A percentile compares a stretch with the other conserved stretches of the same genome.
phyloP scores from a whole-genome alignment of 2,113 vertebrate genomes.

The Brachyhypopomus occidentalis region DNA sequence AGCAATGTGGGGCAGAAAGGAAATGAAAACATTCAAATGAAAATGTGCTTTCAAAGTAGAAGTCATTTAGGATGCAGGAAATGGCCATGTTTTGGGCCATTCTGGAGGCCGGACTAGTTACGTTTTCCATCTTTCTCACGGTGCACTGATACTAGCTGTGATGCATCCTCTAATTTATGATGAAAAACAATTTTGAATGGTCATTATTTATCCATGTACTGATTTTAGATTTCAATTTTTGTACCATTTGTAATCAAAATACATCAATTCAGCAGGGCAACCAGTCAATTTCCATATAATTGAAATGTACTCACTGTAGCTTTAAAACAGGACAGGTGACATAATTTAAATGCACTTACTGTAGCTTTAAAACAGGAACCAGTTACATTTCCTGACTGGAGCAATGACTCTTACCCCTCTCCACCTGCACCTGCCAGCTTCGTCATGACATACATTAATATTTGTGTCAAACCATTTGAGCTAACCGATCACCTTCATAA shows the following conservation, averaged over 20 bases:
- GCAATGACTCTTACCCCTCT: constrained; percentile 46
- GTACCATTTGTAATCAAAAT: not conserved
- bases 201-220: not conserved
- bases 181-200: not conserved
- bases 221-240: not conserved
- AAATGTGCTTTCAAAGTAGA: constrained; percentile 32
- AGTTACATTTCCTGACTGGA: not conserved
- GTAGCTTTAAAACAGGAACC: not conserved
- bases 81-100: constrained; percentile 13
- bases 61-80: constrained; percentile 35
- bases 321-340: not conserved
- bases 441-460: constrained; percentile 68
- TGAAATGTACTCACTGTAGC: not conserved
- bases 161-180: not conserved
- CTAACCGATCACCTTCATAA: constrained; percentile 64
- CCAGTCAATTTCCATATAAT: too few species aligned
- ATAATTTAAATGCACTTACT: not conserved
- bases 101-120: not conserved
- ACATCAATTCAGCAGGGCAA: not conserved
- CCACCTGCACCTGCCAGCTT: constrained; percentile 57
- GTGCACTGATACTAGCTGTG: not conserved
- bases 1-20: constrained; percentile 40
- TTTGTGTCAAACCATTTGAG: constrained; percentile 71
- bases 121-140: not conserved
- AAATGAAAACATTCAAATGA: constrained; percentile 29